phyloP scores from a whole-genome alignment of 2,113 vertebrate species.

The Neomonachus schauinslandi region DNA sequence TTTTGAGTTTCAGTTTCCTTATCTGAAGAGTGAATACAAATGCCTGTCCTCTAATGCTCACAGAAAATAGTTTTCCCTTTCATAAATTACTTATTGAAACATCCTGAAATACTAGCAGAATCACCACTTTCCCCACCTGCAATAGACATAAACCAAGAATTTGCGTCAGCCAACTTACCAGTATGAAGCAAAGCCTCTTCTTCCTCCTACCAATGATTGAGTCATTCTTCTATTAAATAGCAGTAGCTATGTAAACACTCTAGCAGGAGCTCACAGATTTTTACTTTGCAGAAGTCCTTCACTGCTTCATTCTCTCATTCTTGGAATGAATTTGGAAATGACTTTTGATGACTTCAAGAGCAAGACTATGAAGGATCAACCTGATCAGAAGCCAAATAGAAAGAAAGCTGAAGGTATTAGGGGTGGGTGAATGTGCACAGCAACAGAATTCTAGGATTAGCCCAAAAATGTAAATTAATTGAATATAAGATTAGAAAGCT shows the following conservation, averaged over 20 bases:
- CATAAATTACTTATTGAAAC: slow-evolving; percentile 50
- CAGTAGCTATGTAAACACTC: slow-evolving; percentile 61
- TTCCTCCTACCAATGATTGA: slow-evolving; percentile 71
- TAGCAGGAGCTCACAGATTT: neutral
- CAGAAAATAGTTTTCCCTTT: slow-evolving; percentile 28
- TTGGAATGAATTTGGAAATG: slow-evolving; percentile 75
- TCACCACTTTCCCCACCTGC: slow-evolving; percentile 52
- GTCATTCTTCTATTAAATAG: slow-evolving; percentile 71
- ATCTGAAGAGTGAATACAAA: neutral
- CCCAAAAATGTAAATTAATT: slow-evolving; percentile 4
- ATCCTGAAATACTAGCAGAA: slow-evolving; percentile 44
- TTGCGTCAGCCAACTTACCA: slow-evolving; percentile 72
- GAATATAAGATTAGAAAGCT: neutral
- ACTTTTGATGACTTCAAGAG: slow-evolving; percentile 73
- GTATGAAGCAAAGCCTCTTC: slow-evolving; percentile 70
- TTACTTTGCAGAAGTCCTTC: neutral
- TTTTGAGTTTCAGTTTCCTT: slow-evolving; percentile 15
- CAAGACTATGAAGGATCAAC: slow-evolving; percentile 41
- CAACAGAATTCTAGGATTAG: neutral
- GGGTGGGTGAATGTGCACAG: neutral
- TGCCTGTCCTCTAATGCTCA: neutral
- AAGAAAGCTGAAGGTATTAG: slow-evolving; percentile 69
- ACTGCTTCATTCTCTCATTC: slow-evolving; percentile 11
- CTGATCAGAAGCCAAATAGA: slow-evolving; percentile 48
- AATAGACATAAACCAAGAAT: slow-evolving; percentile 58